Evolutionary conservation across 2,113 vertebrate genomes (phyloP).

Genomic region (Bubo scandiacus): DNA sequence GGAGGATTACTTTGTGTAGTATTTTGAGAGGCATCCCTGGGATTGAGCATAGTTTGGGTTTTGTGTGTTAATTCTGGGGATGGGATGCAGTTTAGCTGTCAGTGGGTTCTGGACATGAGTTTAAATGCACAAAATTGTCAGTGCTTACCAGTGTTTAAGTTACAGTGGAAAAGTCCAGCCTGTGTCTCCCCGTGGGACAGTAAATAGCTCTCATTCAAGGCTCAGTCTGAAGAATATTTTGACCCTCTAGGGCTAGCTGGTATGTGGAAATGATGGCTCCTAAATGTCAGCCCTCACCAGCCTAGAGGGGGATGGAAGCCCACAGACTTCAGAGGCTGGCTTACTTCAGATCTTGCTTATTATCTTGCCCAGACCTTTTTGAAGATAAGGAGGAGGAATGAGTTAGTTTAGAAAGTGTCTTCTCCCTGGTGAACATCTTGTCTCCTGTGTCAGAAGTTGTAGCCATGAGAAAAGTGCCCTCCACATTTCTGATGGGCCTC

Average conservation of each 20-base stretch:
- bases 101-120: neutral
- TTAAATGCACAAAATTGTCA: neutral
- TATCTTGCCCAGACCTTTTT: neutral
- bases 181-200: neutral
- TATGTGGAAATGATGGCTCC: neutral
- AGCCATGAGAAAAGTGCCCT: fast-evolving
- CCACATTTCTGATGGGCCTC: fast-evolving
- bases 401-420: neutral
- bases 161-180: neutral
- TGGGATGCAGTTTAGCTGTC: neutral
- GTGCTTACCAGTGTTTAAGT: neutral
- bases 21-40: neutral
- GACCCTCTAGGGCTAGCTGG: neutral
- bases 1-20: neutral
- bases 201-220: neutral
- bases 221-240: neutral
- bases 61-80: neutral
- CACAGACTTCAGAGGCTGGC: neutral
- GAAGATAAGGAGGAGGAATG: neutral
- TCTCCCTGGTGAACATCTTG: neutral
- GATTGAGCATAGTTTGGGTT: neutral
- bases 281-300: neutral
- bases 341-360: neutral
- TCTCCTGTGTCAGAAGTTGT: neutral
- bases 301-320: neutral